Evolutionary conservation across 1,140 invertebrate species (phyloP).

Genomic region (Heliconius himera): DNA sequence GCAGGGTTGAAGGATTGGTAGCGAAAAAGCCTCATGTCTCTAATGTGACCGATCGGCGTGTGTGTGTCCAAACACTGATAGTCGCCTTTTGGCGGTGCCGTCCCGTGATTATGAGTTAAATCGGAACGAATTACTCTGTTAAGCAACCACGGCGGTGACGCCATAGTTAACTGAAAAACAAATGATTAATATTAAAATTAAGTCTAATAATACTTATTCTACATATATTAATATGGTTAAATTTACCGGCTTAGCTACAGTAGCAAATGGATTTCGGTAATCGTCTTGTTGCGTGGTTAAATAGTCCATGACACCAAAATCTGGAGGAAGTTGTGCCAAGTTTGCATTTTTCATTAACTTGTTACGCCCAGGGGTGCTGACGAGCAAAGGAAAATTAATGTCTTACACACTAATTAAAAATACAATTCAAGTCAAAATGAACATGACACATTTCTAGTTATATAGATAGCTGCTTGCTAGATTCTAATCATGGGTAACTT

Average conservation of each 20-base stretch:
- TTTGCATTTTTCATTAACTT: constrained; percentile 71
- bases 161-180: constrained; percentile 59
- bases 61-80: constrained; percentile 73
- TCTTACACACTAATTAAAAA: neutral
- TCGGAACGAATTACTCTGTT: constrained; percentile 71
- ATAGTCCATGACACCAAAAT: constrained; percentile 74
- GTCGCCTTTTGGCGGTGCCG: constrained; percentile 66
- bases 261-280: constrained; percentile 66
- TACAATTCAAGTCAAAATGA: neutral
- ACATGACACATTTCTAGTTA: no score
- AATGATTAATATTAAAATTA: neutral
- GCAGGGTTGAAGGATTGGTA: constrained; percentile 70
- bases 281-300: constrained; percentile 66
- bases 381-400: neutral
- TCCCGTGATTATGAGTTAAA: constrained; percentile 70
- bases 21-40: constrained; percentile 60
- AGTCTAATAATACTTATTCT: neutral
- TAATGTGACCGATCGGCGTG: constrained; percentile 72
- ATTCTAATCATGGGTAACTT: constrained; percentile 52
- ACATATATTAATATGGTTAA: neutral
- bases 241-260: constrained; percentile 61
- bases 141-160: constrained; percentile 59
- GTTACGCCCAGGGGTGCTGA: constrained; percentile 69
- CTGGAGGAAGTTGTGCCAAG: constrained; percentile 63
- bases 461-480: no score